Evolutionary conservation across 2,888 invertebrate genomes (phyloP), one percentile per base, ranked within the genome.

Genomic region (Epistrophe eligans): DNA sequence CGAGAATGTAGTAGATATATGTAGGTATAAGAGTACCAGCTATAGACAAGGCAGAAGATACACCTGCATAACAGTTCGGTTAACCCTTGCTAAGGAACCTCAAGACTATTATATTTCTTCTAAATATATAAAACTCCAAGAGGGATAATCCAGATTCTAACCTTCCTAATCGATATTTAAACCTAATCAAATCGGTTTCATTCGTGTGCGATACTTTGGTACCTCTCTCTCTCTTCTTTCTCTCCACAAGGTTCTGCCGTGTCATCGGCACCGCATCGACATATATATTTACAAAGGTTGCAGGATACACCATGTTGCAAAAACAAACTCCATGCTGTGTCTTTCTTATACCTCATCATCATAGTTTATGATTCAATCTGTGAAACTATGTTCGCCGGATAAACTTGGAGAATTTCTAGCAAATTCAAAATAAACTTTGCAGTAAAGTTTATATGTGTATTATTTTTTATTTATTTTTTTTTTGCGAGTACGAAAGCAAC

Each of bases 141-240:
- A 66, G 35, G 38, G 66, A 77, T 77, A 67, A 77, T 77, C 66
- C 52, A 60, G 45, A 72, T 45, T 55, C 57, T 38, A 66, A 72
- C 71, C 67, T 40, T 66, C 72, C 77, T 72, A 80, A 80, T 84
- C 76, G 76, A 84, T 77, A 72, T 77, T 66, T 80, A 70, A 72
- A 77, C 73, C 81, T 73, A 81, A 85, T 81, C 77, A 81, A 77
- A 85, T 81, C 55, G 70, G 74, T 40, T 85, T 73, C 67, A 64
- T 72, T 62, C 72, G 35, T 72, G 55, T 58, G 35, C 55, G 71
- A 71, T 72, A 66, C 67, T 11, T 40, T 60, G 52, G 15, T 55
- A 11, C 17, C 17, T 9, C 58, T n/a, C 4, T 35, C 17, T 11
- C 10, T 17, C 17, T 35, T 9, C 58, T n/a, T 1, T 35, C 17